Conservation (phyloP, 2,888 invertebrate species). For the Agrotis exclamationis region DNA sequence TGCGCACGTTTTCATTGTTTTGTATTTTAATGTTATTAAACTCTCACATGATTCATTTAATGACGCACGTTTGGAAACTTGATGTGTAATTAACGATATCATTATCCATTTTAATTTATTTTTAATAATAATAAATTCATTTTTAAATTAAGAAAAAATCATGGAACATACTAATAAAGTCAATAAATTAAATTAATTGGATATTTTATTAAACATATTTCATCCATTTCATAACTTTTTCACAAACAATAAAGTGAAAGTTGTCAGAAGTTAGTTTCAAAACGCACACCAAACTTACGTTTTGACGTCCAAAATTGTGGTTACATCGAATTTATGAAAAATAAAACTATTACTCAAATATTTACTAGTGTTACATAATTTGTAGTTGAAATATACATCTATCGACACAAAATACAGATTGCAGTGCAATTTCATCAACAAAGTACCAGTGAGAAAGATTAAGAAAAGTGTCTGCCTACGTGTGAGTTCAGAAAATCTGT, state of each 20-base stretch:
- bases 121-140: neutral
- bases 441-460: constrained; percentile 34
- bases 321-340: constrained; percentile 60
- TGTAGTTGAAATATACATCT: constrained; percentile 29
- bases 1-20: constrained; percentile 34
- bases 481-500: constrained; percentile 61
- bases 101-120: neutral
- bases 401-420: constrained; percentile 17
- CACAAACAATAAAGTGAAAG: constrained; percentile 56
- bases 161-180: neutral
- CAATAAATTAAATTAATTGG: neutral
- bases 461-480: constrained; percentile 67
- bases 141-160: neutral
- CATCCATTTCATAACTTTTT: neutral
- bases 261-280: constrained; percentile 37
- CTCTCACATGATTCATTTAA: constrained; percentile 45
- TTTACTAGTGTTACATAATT: constrained; percentile 54
- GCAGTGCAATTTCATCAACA: constrained; percentile 23
- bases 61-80: constrained; percentile 35
- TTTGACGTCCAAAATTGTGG: constrained; percentile 63
- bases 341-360: constrained; percentile 46
- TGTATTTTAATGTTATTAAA: constrained; percentile 17
- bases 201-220: neutral
- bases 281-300: constrained; percentile 65
- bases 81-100: too few relatives aligned